Evolutionary conservation across 2,113 vertebrate genomes (phyloP).

Genomic region (Myrmecophaga tridactyla): DNA sequence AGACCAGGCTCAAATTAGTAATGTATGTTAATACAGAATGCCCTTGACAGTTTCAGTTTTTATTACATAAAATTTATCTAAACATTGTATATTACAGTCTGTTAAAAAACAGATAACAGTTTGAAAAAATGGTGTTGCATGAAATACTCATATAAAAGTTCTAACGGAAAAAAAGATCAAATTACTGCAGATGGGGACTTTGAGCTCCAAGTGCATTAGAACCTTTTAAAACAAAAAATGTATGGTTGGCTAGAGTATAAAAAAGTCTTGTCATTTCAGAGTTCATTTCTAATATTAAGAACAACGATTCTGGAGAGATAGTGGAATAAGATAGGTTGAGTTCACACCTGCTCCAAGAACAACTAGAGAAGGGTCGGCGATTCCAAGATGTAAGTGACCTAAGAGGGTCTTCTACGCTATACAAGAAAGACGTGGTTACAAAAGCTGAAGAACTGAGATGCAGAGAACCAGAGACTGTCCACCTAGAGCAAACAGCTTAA

Average conservation of each 20-base stretch:
- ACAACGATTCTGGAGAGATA: too few relatives aligned
- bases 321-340: too few relatives aligned
- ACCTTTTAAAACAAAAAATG: background rate
- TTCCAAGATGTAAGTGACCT: too few relatives aligned
- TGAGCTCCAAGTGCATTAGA: background rate
- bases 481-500: too few relatives aligned
- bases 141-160: background rate
- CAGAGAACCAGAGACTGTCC: too few relatives aligned
- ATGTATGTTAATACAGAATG: background rate
- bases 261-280: background rate
- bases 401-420: too few relatives aligned
- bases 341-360: too few relatives aligned
- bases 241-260: background rate
- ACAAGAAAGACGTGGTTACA: too few relatives aligned
- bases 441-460: too few relatives aligned
- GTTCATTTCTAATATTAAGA: slow-evolving; percentile 24
- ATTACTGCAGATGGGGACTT: background rate
- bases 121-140: background rate
- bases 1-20: background rate
- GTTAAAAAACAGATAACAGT: background rate
- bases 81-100: background rate
- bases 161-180: background rate
- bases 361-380: too few relatives aligned
- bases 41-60: background rate
- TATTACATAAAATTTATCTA: background rate